Base-by-base conservation (phyloP, 2,888 invertebrate species). In the Thumatha senex region DNA sequence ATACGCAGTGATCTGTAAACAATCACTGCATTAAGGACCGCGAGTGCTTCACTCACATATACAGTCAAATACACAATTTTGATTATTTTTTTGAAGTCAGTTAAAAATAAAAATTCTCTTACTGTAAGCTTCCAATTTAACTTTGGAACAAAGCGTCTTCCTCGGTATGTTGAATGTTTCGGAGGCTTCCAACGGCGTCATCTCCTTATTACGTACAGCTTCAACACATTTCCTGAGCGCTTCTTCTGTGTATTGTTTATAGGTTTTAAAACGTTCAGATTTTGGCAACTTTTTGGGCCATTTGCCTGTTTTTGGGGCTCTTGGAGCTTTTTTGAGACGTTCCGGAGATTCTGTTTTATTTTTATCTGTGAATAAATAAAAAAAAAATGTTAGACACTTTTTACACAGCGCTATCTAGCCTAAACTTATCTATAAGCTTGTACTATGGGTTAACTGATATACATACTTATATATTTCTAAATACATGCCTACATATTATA, bases 221-320 rank as follows among this genome's bases (percentile, higher is more conserved):
- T 74, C 68, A 0, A 82, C 4, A 1, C 80, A 75, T 1, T 63
- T 51, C 0, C 56, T 46, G 7, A 86, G 11, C 0, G 74, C 73
- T 0, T 66, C 56, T 0, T 63, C 60, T 0, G 78, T 61, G 54
- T 86, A 86, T 12, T 78, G 76, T 51, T 74, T 78, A 54, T 84
- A 81, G 0, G 63, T 63, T 31, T 54, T 70, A 5, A 58, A 54
- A 0, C 70, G 56, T 12, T 67, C 55, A 0, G 51, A 14, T 9
- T 54, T 58, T 0, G 76, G 68, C 4, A 74, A 46, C 12, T 68
- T 69, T 45, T 54, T 68, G 0, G 70, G 62, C 61, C 71, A 72
- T 47, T 74, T 72, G 0, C 46, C 31, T 18, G 55, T 54, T 0
- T 50, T 29, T 0, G 9, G 10, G 3, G 8, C 9, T 38, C 0